phyloP scores from a whole-genome alignment of 2,797 vertebrate genomes.

The Menidia menidia region DNA sequence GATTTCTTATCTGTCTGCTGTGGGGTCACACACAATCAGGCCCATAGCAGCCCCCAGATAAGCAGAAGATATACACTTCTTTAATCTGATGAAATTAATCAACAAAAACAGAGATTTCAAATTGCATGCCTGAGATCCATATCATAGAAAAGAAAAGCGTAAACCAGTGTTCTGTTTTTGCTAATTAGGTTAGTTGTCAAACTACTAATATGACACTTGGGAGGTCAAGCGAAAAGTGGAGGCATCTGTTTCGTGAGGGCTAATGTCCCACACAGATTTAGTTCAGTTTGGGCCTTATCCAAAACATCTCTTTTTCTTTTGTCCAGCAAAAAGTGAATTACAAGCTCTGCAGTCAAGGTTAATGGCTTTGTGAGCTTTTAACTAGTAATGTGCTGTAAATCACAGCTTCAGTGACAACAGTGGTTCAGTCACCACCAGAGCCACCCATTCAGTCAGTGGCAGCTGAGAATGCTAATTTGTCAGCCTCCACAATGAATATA shows the following conservation, averaged over 20 bases:
- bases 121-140: neutral
- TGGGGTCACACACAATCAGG: constrained; percentile 8
- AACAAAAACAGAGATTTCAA: neutral
- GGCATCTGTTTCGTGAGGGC: neutral
- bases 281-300: neutral
- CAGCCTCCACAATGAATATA: neutral
- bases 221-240: neutral
- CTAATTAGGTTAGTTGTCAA: neutral
- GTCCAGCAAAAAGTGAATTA: neutral
- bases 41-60: constrained; percentile 5
- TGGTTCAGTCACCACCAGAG: constrained; percentile 7
- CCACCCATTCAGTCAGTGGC: constrained; percentile 4
- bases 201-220: constrained; percentile 4
- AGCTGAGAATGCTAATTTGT: neutral
- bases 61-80: neutral
- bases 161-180: neutral
- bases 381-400: constrained; percentile 12
- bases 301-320: constrained; percentile 1
- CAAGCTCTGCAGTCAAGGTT: neutral
- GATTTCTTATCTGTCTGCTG: neutral
- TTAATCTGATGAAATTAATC: constrained; percentile 3
- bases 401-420: neutral
- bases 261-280: neutral
- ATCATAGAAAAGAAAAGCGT: constrained; percentile 1
- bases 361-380: constrained; percentile 17